Evolutionary conservation across 2,797 vertebrate genomes (phyloP).

Genomic region (Epinephelus coioides): DNA sequence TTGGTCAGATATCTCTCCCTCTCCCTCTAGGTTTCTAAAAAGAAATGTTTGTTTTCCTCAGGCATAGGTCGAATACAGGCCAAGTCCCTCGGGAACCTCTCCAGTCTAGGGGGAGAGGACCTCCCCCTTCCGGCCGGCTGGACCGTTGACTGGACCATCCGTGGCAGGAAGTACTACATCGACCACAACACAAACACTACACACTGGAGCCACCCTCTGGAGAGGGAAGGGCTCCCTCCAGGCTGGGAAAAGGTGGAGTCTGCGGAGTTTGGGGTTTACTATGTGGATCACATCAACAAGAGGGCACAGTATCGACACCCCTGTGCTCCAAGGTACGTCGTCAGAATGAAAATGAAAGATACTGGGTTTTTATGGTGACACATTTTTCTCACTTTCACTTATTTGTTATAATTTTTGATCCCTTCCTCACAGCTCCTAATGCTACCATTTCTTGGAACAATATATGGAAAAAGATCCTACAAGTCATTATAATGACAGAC

Average conservation of each 20-base stretch:
- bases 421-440: neutral
- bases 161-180: constrained; percentile 98
- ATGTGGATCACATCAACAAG: constrained; percentile 98
- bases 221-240: constrained; percentile 95
- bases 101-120: constrained; percentile 92
- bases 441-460: neutral
- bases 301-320: constrained; percentile 97
- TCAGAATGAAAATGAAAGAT: neutral
- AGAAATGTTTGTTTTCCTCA: constrained; percentile 75
- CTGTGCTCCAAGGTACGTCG: constrained; percentile 93
- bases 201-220: constrained; percentile 98
- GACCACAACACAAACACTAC: constrained; percentile 99
- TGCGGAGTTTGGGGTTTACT: constrained; percentile 95
- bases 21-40: constrained; percentile 54
- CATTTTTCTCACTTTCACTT: neutral
- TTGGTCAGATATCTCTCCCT: constrained; percentile 47
- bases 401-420: neutral
- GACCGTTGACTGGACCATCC: constrained; percentile 98
- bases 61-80: constrained; percentile 96
- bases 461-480: too few species aligned
- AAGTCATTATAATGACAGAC: too few species aligned
- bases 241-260: constrained; percentile 99
- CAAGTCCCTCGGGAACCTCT: constrained; percentile 97
- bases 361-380: neutral
- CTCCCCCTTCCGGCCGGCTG: constrained; percentile 95